These are phyloP conservation scores for Ditylenchus dipsaci DNA, from an alignment of 1,140 invertebrate genomes.

Conservation along the genomic window DNA sequence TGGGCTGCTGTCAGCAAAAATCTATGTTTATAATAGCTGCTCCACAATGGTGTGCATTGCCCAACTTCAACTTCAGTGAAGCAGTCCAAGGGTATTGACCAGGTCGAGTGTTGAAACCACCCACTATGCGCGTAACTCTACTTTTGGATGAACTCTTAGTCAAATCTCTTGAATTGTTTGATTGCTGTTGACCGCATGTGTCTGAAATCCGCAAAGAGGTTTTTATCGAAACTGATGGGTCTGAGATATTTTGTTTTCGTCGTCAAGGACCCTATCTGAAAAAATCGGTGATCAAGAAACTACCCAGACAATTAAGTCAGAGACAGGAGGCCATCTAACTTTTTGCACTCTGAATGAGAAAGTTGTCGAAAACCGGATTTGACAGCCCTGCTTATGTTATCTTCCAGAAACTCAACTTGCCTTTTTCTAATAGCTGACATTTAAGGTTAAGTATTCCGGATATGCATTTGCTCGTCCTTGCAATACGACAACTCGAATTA, in stretches of 20 bases:
- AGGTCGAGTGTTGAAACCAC: slow-evolving; percentile 18
- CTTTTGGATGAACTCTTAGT: slow-evolving; percentile 6
- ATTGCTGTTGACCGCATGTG: too few species aligned
- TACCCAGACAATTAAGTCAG: too few species aligned
- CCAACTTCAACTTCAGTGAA: slow-evolving; percentile 6
- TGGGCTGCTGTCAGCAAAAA: slow-evolving; percentile 26
- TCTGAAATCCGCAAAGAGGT: too few species aligned
- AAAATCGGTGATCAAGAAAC: too few species aligned
- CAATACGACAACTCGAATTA: neutral
- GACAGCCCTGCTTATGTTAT: too few species aligned
- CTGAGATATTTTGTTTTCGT: too few species aligned
- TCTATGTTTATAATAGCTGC: slow-evolving; percentile 2
- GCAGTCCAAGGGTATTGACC: slow-evolving; percentile 22
- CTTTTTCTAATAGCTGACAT: slow-evolving; percentile 2
- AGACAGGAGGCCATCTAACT: too few species aligned
- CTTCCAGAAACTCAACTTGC: neutral
- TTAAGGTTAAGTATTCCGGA: slow-evolving; percentile 11
- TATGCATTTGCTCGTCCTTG: slow-evolving; percentile 4
- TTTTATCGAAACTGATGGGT: too few species aligned
- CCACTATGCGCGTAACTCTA: slow-evolving; percentile 15
- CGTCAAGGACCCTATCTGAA: too few species aligned
- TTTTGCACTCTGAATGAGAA: too few species aligned
- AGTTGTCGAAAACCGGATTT: too few species aligned
- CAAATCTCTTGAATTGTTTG: neutral
- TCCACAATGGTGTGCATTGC: slow-evolving; percentile 27